Conservation (phyloP, 2,888 invertebrate species). For the Orgyia antiqua region DNA sequence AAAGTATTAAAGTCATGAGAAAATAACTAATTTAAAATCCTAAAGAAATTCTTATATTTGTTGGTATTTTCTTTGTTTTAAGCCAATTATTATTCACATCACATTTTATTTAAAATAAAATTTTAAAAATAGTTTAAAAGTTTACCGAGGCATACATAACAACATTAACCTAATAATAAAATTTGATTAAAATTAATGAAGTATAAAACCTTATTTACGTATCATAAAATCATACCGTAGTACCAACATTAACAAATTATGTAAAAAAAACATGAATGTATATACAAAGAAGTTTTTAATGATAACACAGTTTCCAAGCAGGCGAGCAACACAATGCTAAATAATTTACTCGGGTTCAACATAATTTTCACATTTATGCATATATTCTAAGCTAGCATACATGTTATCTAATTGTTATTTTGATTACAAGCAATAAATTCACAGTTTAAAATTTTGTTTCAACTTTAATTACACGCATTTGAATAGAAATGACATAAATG, state of each 20-base stretch:
- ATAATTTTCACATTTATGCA: constrained; percentile 12
- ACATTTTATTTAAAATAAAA: background rate
- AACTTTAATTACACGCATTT: constrained; percentile 22
- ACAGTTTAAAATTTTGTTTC: constrained; percentile 13
- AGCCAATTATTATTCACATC: background rate
- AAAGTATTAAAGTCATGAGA: constrained; percentile 17
- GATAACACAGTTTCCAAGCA: no score
- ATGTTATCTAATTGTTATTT: constrained; percentile 23
- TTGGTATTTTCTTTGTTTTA: constrained; percentile 2
- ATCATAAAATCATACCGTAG: background rate
- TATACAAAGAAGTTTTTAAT: no score
- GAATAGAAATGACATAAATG: constrained; percentile 18
- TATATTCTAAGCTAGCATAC: constrained; percentile 10
- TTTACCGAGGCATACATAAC: no score
- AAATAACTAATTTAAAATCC: constrained; percentile 13
- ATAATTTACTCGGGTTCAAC: constrained; percentile 1
- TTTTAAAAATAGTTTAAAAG: no score
- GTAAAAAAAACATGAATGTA: no score
- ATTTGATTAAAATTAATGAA: no score
- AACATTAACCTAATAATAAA: background rate
- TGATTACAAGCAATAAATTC: constrained; percentile 19
- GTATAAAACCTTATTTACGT: background rate
- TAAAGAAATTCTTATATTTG: constrained; percentile 5
- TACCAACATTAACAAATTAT: background rate
- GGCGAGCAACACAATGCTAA: background rate